A percentile compares a stretch with the other conserved stretches of the same genome.
These are phyloP conservation scores for Troilus luridus DNA, from an alignment of 2,888 invertebrate genomes.

Conservation along the genomic window DNA sequence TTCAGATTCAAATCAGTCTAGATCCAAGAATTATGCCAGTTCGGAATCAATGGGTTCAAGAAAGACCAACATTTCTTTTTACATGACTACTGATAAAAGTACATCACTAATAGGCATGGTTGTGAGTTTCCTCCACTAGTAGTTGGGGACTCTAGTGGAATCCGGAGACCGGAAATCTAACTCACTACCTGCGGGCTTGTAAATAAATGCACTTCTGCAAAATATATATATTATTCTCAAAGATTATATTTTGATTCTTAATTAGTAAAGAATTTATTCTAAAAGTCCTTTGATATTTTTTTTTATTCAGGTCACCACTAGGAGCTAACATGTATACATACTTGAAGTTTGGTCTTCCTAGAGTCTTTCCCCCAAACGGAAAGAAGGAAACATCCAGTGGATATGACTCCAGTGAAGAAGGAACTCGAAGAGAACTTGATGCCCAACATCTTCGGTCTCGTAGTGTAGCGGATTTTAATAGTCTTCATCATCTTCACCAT, in stretches of 20 bases:
- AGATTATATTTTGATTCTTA: neutral
- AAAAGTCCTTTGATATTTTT: neutral
- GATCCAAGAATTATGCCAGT: no score
- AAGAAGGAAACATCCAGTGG: constrained; percentile 89
- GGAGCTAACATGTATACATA: constrained; percentile 95
- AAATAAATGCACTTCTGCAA: no score
- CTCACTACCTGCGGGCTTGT: no score
- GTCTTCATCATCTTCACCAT: constrained; percentile 65
- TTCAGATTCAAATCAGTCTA: no score
- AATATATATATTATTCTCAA: neutral
- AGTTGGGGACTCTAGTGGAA: no score
- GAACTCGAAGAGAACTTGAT: constrained; percentile 61
- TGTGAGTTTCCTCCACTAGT: no score
- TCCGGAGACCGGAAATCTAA: no score
- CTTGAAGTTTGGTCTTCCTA: constrained; percentile 91
- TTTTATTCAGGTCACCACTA: constrained; percentile 79
- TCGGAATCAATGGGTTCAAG: no score
- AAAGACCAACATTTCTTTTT: no score
- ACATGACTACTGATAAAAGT: no score
- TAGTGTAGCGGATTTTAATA: constrained; percentile 88
- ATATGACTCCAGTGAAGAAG: constrained; percentile 89
- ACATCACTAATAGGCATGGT: no score
- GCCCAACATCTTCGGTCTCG: constrained; percentile 68
- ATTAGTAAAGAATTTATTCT: neutral
- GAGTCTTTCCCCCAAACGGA: constrained; percentile 88